Conservation (phyloP, 2,888 invertebrate genomes). For the Caprella mutica region DNA sequence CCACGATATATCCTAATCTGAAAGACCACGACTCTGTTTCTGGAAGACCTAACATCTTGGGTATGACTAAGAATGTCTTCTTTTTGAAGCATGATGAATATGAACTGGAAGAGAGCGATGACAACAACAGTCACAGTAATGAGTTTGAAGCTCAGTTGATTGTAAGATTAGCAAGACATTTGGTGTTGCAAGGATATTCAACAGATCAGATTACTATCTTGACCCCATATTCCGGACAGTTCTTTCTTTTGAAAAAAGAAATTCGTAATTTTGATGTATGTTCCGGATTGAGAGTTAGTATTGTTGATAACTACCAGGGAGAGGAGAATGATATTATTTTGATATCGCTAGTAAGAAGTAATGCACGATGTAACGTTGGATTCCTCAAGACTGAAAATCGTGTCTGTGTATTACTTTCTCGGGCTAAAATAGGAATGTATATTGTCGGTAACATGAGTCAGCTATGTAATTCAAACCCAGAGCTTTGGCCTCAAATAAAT, state of each 20-base stretch:
- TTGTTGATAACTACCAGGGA: conserved; percentile 68
- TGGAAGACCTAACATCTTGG: conserved; percentile 48
- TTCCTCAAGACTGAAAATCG: conserved; percentile 58
- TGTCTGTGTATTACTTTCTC: conserved; percentile 63
- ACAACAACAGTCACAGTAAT: conserved; percentile 50
- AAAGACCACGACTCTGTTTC: conserved; percentile 50
- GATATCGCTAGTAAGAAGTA: conserved; percentile 65
- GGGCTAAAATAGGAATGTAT: conserved; percentile 59
- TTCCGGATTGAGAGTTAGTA: conserved; percentile 9
- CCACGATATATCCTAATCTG: conserved; percentile 55
- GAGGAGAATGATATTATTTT: conserved; percentile 67
- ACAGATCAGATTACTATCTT: conserved; percentile 58
- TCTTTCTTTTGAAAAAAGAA: conserved; percentile 46
- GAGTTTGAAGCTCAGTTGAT: conserved; percentile 54
- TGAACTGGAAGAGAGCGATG: conserved; percentile 44
- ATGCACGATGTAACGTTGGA: conserved; percentile 54
- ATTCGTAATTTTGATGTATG: too few species aligned
- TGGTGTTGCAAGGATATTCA: conserved; percentile 46
- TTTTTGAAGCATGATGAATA: conserved; percentile 53
- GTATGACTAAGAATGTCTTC: conserved; percentile 53
- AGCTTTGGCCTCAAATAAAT: conserved; percentile 18
- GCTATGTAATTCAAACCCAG: neutral
- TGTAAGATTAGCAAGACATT: conserved; percentile 50
- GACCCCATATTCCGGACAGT: conserved; percentile 59
- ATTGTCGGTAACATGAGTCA: conserved; percentile 53